phyloP scores from a whole-genome alignment of 2,888 invertebrate genomes.

The Dolichomitus sp. region DNA sequence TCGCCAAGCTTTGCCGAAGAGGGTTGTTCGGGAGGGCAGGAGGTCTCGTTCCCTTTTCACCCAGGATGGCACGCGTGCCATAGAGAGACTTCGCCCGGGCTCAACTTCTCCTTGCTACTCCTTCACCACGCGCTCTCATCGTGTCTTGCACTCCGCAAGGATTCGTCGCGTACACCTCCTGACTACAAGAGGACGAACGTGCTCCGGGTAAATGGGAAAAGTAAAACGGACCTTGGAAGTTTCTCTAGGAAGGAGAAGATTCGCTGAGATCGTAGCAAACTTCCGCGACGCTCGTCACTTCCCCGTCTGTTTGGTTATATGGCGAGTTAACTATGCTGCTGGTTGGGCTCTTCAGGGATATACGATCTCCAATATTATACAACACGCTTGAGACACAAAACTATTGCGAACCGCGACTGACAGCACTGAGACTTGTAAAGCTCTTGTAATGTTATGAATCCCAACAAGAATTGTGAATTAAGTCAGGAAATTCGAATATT shows the following conservation, averaged over 20 bases:
- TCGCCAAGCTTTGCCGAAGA: slow-evolving; percentile 51
- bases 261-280: slow-evolving; percentile 64
- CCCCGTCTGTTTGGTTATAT: slow-evolving; percentile 55
- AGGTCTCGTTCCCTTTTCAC: slow-evolving; percentile 21
- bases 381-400: slow-evolving; percentile 55
- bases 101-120: slow-evolving; percentile 9
- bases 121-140: neutral
- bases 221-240: slow-evolving; percentile 73
- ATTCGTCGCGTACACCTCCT: slow-evolving; percentile 62
- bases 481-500: slow-evolving; percentile 17
- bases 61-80: slow-evolving; percentile 57
- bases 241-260: slow-evolving; percentile 67
- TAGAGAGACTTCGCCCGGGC: slow-evolving; percentile 8
- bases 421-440: slow-evolving; percentile 45
- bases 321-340: slow-evolving; percentile 33
- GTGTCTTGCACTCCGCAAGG: slow-evolving; percentile 32
- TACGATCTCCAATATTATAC: slow-evolving; percentile 54
- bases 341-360: slow-evolving; percentile 59
- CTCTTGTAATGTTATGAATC: slow-evolving; percentile 27
- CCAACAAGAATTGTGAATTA: slow-evolving; percentile 32
- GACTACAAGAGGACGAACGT: slow-evolving; percentile 64
- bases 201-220: slow-evolving; percentile 71
- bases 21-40: slow-evolving; percentile 35
- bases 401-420: slow-evolving; percentile 9
- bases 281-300: slow-evolving; percentile 62